A percentile compares a stretch with the other conserved stretches of the same genome.
phyloP scores from a whole-genome alignment of 2,888 invertebrate species.

The Hypselothyrea guttata region DNA sequence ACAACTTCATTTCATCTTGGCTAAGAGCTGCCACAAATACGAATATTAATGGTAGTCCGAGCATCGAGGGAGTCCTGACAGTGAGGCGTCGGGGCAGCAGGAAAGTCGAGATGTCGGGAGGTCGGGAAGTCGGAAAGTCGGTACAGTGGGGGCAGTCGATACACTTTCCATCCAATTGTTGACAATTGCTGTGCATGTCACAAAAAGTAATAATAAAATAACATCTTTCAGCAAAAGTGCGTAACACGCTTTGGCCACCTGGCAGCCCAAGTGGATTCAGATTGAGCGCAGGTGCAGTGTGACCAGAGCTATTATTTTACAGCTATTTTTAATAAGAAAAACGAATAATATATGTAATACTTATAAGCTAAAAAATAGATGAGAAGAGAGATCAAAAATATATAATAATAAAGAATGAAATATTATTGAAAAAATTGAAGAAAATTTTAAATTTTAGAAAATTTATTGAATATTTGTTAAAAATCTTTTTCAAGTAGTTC shows the following conservation, averaged over 20 bases:
- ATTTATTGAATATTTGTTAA: too few species aligned
- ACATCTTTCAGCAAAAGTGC: constrained; percentile 45
- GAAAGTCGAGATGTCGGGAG: not conserved
- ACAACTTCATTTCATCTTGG: constrained; percentile 71
- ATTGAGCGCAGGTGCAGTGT: constrained; percentile 12
- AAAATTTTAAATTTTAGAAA: too few species aligned
- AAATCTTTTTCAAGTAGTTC: too few species aligned
- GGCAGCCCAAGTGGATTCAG: constrained; percentile 15
- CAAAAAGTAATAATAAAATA: constrained; percentile 61
- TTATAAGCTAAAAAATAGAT: too few species aligned
- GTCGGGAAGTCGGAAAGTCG: too few species aligned
- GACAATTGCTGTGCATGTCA: constrained; percentile 60
- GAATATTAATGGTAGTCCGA: constrained; percentile 41
- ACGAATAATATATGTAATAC: not conserved
- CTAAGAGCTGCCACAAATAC: constrained; percentile 34
- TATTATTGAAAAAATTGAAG: too few species aligned
- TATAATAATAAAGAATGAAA: not conserved
- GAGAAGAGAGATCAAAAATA: too few species aligned
- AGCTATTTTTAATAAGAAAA: not conserved
- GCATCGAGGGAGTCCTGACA: not conserved
- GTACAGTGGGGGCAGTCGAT: too few species aligned
- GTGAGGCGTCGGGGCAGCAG: not conserved
- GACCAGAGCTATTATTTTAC: constrained; percentile 12
- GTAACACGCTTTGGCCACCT: constrained; percentile 45
- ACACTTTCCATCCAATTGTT: constrained; percentile 62